Conservation (phyloP, 2,797 vertebrate genomes). For the Hyperoplus lanceolatus region DNA sequence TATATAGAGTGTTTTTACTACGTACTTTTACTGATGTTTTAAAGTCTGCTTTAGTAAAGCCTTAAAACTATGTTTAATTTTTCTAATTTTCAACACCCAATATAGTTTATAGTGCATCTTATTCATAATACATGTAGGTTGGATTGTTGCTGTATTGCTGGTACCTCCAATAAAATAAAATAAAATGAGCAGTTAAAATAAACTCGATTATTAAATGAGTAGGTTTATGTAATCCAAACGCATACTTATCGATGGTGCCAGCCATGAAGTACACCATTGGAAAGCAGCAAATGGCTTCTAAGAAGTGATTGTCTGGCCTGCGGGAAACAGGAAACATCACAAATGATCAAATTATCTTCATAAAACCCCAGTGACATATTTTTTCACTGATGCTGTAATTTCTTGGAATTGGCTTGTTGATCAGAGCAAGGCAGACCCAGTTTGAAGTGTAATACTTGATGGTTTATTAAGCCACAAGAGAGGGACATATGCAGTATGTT, state of each 20-base stretch:
- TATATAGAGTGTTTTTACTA: neutral
- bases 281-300: constrained; percentile 98
- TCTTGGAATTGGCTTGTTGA: constrained; percentile 18
- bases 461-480: constrained; percentile 10
- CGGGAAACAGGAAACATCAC: constrained; percentile 53
- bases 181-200: neutral
- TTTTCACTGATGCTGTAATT: neutral
- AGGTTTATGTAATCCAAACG: constrained; percentile 19
- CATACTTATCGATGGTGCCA: constrained; percentile 97
- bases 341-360: constrained; percentile 34
- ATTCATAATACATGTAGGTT: neutral
- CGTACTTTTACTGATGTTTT: neutral
- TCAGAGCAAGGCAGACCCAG: neutral
- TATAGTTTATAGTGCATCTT: neutral
- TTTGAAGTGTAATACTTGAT: neutral
- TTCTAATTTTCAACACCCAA: neutral
- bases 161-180: neutral
- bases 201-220: neutral
- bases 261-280: constrained; percentile 99
- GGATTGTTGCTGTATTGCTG: neutral
- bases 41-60: too few relatives aligned
- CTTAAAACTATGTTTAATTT: neutral
- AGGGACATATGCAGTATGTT: constrained; percentile 11
- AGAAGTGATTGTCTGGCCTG: constrained; percentile 96
- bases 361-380: constrained; percentile 24